phyloP scores from a whole-genome alignment of 1,140 invertebrate genomes.

The Eufriesea mexicana region DNA sequence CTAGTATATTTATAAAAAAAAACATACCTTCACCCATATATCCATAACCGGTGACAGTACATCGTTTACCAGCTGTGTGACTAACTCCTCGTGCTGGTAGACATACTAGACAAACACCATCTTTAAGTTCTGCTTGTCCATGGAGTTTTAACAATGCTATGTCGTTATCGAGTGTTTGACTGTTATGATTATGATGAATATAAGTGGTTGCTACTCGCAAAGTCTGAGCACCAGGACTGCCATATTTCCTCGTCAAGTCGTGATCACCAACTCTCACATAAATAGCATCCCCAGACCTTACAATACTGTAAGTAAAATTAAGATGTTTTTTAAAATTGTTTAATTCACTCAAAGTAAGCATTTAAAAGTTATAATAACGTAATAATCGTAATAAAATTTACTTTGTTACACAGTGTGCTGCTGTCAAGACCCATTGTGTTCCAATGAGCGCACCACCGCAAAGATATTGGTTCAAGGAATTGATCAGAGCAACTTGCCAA shows the following conservation, averaged over 20 bases:
- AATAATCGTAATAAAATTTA: conserved; percentile 81
- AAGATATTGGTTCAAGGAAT: conserved; percentile 96
- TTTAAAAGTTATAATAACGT: too few relatives aligned
- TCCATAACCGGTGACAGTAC: conserved; percentile 96
- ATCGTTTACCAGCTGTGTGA: conserved; percentile 93
- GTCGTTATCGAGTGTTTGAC: conserved; percentile 97
- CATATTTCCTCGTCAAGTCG: conserved; percentile 93
- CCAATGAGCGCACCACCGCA: conserved; percentile 97
- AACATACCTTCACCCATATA: conserved; percentile 94
- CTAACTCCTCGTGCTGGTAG: conserved; percentile 92
- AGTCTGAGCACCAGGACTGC: conserved; percentile 94
- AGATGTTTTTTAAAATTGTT: background rate
- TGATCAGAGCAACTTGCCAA: conserved; percentile 97
- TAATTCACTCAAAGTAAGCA: too few relatives aligned
- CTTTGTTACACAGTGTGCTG: conserved; percentile 98
- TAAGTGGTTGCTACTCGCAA: conserved; percentile 94
- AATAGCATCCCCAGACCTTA: conserved; percentile 93
- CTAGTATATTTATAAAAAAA: background rate
- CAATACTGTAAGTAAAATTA: conserved; percentile 87
- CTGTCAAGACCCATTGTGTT: conserved; percentile 96
- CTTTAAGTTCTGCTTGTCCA: conserved; percentile 93
- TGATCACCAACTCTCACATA: conserved; percentile 97
- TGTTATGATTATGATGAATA: conserved; percentile 98
- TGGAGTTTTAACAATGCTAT: conserved; percentile 96
- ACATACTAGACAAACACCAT: conserved; percentile 93